Base-by-base conservation (phyloP, 2,113 vertebrate genomes). In the Gasterosteus nipponicus region DNA sequence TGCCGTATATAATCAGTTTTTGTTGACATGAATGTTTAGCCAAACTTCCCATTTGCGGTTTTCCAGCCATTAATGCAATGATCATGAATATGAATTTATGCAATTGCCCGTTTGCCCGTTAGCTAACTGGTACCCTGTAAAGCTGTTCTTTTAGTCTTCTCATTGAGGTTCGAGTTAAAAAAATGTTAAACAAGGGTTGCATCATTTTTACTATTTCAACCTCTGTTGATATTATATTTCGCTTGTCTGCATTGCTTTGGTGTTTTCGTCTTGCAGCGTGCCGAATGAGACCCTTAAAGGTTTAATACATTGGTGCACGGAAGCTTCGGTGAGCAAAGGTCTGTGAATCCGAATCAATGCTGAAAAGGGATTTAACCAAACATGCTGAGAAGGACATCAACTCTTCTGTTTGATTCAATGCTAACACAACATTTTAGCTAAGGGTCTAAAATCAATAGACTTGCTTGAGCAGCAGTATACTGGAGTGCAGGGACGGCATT, bases 141-240 rank as follows among this genome's bases (percentile, higher is more conserved):
- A 65, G 53, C 39, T 11, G 19, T 18, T 53, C 44, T 69, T 54
- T 47, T 61, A 2, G 10, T 57, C 18, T 3, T 75, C 51, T 19
- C 22, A 16, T 19, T 53, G 41, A 54, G 11, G 61, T 72, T 78
- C 31, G 16, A 31, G 18, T 75, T 22, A 65, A 19, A 10, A 7
- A 53, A 56, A 39, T 22, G 42, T 59, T 75, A 65, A 81, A 31
- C 70, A 26, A 5, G 57, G 38, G 58, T 44, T 70, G 53, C 29
- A 39, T 66, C 56, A 66, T 66, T 46, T 47, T 29, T 3, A 56
- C 57, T 64, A 60, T 82, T 69, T 54, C 4, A 42, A n/a, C 49
- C 62, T 12, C 16, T 33, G 44, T 80, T 79, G 69, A 80, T 77
- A 83, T 66, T 73, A 19, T 61, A 42, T 74, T 68, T 68, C 57